These are phyloP conservation scores for Drosophila tristis DNA, from an alignment of 1,140 invertebrate species.

Conservation along the genomic window DNA sequence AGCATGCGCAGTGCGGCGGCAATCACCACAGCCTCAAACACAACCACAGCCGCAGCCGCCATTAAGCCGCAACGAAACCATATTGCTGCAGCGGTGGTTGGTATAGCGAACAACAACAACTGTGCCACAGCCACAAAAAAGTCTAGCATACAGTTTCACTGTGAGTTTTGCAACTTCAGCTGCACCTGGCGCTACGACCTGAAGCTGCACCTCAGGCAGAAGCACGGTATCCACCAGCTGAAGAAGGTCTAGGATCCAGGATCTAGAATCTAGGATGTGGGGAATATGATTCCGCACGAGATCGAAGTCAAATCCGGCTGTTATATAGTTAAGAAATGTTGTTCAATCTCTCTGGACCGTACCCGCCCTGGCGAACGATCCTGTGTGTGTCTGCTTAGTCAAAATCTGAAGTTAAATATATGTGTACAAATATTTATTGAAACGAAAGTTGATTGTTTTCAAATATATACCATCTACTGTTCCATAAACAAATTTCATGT, in stretches of 20 bases:
- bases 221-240: constrained; percentile 82
- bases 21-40: constrained; percentile 5
- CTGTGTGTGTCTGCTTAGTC: constrained; percentile 56
- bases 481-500: constrained; percentile 17
- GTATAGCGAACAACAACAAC: constrained; percentile 26
- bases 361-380: constrained; percentile 16
- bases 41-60: constrained; percentile 4
- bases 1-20: constrained; percentile 22
- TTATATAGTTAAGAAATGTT: constrained; percentile 45
- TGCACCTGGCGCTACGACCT: constrained; percentile 83
- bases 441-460: constrained; percentile 56
- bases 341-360: constrained; percentile 11
- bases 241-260: constrained; percentile 72
- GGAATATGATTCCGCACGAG: constrained; percentile 21
- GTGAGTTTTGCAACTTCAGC: constrained; percentile 78
- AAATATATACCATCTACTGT: neutral
- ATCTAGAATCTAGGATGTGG: constrained; percentile 43
- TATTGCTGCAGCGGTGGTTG: constrained; percentile 9
- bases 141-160: constrained; percentile 72
- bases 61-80: constrained; percentile 30
- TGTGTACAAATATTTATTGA: constrained; percentile 81
- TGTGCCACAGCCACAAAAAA: constrained; percentile 51
- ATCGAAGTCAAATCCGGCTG: constrained; percentile 21
- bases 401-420: constrained; percentile 73
- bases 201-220: constrained; percentile 80